Evolutionary conservation across 1,140 invertebrate species (phyloP).

Genomic region (Liolophura sinensis): DNA sequence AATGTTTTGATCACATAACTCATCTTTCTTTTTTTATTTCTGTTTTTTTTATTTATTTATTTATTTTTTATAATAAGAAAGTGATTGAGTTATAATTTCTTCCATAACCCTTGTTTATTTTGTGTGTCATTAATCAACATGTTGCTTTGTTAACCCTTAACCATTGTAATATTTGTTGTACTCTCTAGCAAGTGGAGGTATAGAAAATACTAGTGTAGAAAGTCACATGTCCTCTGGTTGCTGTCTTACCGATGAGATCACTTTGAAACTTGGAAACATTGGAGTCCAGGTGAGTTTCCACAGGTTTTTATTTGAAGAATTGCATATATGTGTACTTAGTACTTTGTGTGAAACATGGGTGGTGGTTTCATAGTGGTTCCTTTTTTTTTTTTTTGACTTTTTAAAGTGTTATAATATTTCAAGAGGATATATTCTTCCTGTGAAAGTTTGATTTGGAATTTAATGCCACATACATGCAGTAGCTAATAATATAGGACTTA

Average conservation of each 20-base stretch:
- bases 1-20: neutral
- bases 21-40: neutral
- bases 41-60: neutral
- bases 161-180: neutral
- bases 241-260: conserved; percentile 60
- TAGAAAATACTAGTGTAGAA: conserved; percentile 28
- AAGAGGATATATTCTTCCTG: too few relatives aligned
- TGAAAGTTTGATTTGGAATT: too few relatives aligned
- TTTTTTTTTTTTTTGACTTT: too few relatives aligned
- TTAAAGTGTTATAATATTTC: too few relatives aligned
- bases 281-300: conserved; percentile 33
- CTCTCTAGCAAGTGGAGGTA: conserved; percentile 33
- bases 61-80: conserved; percentile 1
- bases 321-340: too few relatives aligned
- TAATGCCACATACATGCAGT: too few relatives aligned
- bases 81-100: neutral
- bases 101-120: too few relatives aligned
- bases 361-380: too few relatives aligned
- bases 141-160: too few relatives aligned
- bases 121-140: too few relatives aligned
- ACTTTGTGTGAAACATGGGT: too few relatives aligned
- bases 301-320: neutral
- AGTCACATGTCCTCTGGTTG: conserved; percentile 18
- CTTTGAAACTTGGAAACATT: conserved; percentile 32
- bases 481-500: too few relatives aligned